Conservation (phyloP, 2,113 vertebrate species). For the Urocynchramus pylzowi region DNA sequence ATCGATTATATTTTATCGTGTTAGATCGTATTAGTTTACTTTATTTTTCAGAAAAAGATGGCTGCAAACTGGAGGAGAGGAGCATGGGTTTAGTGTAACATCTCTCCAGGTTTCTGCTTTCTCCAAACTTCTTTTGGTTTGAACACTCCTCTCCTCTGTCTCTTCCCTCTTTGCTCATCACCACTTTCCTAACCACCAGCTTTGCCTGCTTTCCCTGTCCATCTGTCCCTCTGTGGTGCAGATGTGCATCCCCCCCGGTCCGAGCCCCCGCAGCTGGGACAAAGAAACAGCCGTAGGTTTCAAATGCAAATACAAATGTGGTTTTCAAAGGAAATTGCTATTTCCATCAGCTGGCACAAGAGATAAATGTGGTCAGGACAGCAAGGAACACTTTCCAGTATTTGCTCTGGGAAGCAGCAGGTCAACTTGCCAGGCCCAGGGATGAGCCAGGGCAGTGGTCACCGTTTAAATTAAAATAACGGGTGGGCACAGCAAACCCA, state of each 20-base stretch:
- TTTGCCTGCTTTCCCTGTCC: not conserved
- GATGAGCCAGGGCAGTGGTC: not conserved
- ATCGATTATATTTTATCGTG: not conserved
- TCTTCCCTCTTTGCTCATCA: too few species aligned
- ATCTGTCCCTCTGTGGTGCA: not conserved
- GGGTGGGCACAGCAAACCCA: not conserved
- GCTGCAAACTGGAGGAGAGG: not conserved
- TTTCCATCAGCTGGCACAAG: not conserved
- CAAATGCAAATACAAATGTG: not conserved
- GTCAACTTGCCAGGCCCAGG: not conserved
- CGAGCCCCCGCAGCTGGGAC: not conserved
- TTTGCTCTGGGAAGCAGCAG: not conserved
- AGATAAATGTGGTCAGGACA: not conserved
- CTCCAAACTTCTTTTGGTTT: not conserved
- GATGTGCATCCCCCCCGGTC: not conserved
- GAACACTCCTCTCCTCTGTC: accelerated
- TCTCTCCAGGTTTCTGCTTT: not conserved
- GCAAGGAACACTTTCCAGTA: accelerated
- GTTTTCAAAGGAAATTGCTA: not conserved
- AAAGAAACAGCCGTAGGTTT: accelerated
- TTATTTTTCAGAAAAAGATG: not conserved
- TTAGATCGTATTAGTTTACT: not conserved
- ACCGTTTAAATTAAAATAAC: not conserved
- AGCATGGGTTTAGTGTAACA: accelerated
- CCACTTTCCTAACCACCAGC: accelerated